These are phyloP conservation scores for Ophion slaviceki DNA, from an alignment of 2,888 invertebrate genomes.

Conservation along the genomic window DNA sequence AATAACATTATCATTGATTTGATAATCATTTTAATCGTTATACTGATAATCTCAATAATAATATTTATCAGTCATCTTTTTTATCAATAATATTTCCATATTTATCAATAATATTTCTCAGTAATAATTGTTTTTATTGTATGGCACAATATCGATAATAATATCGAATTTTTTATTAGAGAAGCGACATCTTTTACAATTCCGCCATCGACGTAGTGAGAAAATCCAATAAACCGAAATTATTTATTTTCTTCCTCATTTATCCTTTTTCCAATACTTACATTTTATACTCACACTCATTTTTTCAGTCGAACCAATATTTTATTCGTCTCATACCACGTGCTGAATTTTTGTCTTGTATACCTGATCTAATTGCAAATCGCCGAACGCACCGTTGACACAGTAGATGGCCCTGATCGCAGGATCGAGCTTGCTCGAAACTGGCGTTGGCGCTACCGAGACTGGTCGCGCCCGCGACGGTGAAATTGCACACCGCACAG, in stretches of 20 bases:
- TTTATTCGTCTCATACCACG: not conserved
- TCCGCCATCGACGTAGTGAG: too few species aligned
- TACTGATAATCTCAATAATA: too few species aligned
- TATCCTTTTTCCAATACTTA: not conserved
- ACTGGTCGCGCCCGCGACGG: conserved; percentile 65
- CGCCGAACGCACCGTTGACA: conserved; percentile 77
- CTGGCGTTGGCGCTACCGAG: conserved; percentile 61
- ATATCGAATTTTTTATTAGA: too few species aligned
- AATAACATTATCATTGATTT: too few species aligned
- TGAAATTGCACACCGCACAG: conserved; percentile 75
- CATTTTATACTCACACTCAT: not conserved
- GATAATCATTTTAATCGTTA: too few species aligned
- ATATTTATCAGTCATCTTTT: too few species aligned
- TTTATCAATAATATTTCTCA: too few species aligned
- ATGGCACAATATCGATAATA: too few species aligned
- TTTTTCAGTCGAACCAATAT: not conserved
- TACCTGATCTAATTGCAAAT: conserved; percentile 76
- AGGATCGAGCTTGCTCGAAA: conserved; percentile 71
- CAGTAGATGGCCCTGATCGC: conserved; percentile 75
- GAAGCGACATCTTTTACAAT: too few species aligned
- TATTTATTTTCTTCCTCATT: not conserved
- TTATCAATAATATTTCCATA: too few species aligned
- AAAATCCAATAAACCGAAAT: not conserved
- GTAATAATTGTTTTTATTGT: too few species aligned
- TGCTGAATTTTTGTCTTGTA: not conserved